Conservation (phyloP, 2,113 vertebrate species). For the zebrafish (Danio rerio) region GRCz12tu NC_133179.1:13468001-13468500, state of each 20-base stretch:
- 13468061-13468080: slow-evolving; percentile 66
- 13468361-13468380: background rate
- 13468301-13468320: background rate
- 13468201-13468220: slow-evolving; percentile 61
- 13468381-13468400: background rate
- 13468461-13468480: no score
- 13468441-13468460: background rate
- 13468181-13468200: slow-evolving; percentile 65
- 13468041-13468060: slow-evolving; percentile 60
- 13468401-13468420: background rate
- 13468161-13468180: slow-evolving; percentile 58
- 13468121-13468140: slow-evolving; percentile 63
- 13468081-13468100: slow-evolving; percentile 66
- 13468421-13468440: background rate
- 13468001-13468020: slow-evolving; percentile 48
- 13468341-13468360: no score
- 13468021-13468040: slow-evolving; percentile 55
- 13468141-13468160: slow-evolving; percentile 66
- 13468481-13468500: no score
- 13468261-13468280: slow-evolving; percentile 16
- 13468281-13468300: slow-evolving; percentile 13
- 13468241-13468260: slow-evolving; percentile 33
- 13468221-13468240: slow-evolving; percentile 56
- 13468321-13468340: no score
- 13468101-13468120: slow-evolving; percentile 61